Conservation (phyloP, 2,888 invertebrate genomes). For the Cosmopolites sordidus region DNA sequence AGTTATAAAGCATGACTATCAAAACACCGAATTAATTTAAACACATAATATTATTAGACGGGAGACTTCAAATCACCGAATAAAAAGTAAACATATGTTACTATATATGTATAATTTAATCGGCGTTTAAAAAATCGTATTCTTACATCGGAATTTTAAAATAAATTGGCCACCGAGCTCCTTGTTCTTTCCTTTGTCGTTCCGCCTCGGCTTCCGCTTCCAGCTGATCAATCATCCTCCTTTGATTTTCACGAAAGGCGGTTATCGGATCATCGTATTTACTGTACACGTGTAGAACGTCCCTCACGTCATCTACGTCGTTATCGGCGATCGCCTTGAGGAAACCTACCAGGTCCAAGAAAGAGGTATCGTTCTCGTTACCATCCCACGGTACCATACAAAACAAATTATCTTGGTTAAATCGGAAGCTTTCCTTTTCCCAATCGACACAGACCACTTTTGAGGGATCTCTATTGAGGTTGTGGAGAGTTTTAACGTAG, state of each 20-base stretch:
- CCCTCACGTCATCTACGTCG: constrained; percentile 87
- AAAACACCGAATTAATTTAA: no score
- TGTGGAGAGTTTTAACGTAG: constrained; percentile 85
- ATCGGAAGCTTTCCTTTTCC: constrained; percentile 70
- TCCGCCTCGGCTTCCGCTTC: constrained; percentile 53
- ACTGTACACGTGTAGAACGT: constrained; percentile 84
- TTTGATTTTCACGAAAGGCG: constrained; percentile 88
- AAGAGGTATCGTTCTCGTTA: constrained; percentile 80
- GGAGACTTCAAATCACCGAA: no score
- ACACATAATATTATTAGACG: no score
- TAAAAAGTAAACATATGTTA: no score
- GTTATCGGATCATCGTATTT: constrained; percentile 89
- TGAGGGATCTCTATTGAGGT: constrained; percentile 74
- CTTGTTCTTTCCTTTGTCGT: constrained; percentile 10
- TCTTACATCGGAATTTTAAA: background rate
- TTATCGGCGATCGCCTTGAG: constrained; percentile 68
- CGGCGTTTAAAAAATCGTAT: no score
- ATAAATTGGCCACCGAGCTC: background rate
- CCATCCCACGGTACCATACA: constrained; percentile 87
- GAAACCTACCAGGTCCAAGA: constrained; percentile 78
- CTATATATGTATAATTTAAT: no score
- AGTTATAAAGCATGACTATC: no score
- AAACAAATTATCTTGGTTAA: constrained; percentile 82
- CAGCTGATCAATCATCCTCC: constrained; percentile 65
- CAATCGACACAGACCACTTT: constrained; percentile 94